These are phyloP conservation scores for Ispidina picta DNA, from an alignment of 2,797 vertebrate species.

Conservation along the genomic window DNA sequence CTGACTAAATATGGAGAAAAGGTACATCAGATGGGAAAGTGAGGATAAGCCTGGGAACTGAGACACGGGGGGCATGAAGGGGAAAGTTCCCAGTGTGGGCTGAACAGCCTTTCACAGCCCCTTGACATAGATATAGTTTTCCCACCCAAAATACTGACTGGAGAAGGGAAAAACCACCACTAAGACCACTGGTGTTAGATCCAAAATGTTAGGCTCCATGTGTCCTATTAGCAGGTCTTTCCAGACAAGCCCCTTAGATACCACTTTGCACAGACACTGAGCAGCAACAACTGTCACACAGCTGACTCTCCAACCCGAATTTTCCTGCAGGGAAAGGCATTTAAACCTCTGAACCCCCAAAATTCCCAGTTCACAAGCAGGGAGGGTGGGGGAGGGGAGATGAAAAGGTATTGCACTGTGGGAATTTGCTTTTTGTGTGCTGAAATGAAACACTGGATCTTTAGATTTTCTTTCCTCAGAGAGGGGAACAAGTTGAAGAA, in stretches of 20 bases:
- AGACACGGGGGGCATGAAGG: rapidly evolving
- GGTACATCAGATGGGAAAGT: constrained; percentile 30
- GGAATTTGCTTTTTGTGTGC: neutral
- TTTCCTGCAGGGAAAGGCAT: neutral
- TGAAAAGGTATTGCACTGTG: neutral
- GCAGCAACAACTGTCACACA: neutral
- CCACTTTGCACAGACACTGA: rapidly evolving
- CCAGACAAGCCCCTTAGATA: neutral
- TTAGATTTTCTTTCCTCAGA: neutral
- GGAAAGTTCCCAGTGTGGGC: neutral
- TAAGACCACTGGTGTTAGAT: neutral
- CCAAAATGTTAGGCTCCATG: neutral
- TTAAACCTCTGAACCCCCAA: rapidly evolving
- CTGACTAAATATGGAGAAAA: constrained; percentile 63
- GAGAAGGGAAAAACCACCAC: neutral
- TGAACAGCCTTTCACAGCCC: neutral
- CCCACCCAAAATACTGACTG: neutral
- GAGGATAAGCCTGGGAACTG: neutral
- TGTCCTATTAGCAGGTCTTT: neutral
- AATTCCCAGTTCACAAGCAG: neutral
- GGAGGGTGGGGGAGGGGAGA: neutral
- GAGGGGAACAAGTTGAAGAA: neutral
- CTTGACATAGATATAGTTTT: rapidly evolving
- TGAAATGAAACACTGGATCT: neutral
- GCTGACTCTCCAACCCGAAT: neutral